Evolutionary conservation across 2,888 invertebrate species (phyloP).

Genomic region (Eucera pruinosa): DNA sequence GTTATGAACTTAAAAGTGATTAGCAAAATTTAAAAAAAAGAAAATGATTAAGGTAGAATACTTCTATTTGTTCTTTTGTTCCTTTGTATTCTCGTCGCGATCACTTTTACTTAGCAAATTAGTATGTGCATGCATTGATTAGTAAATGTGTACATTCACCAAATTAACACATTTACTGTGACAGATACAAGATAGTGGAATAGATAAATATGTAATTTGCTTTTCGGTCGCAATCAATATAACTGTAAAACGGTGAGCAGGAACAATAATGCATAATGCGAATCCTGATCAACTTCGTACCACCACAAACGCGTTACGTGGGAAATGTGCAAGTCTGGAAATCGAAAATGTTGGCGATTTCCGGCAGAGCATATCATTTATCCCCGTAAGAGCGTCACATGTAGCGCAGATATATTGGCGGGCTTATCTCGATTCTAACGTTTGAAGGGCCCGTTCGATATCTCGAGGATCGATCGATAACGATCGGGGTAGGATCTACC

Average conservation of each 20-base stretch:
- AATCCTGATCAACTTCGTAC: conserved; percentile 42
- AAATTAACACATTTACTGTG: no score
- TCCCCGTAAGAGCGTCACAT: conserved; percentile 33
- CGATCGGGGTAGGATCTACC: conserved; percentile 37
- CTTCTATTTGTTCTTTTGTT: no score
- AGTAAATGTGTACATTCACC: no score
- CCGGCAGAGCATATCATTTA: conserved; percentile 42
- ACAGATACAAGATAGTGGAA: no score
- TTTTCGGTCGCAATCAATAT: not conserved
- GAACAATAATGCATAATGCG: not conserved
- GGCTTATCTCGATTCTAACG: conserved; percentile 26
- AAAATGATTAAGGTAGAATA: no score
- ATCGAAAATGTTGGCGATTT: conserved; percentile 37
- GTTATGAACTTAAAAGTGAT: no score
- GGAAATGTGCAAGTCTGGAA: conserved; percentile 14
- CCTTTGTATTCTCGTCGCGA: no score
- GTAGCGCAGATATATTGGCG: conserved; percentile 22
- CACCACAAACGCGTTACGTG: conserved; percentile 49
- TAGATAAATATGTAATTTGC: no score
- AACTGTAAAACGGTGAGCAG: not conserved
- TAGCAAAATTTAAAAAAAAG: no score
- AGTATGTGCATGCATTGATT: no score
- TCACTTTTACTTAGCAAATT: no score
- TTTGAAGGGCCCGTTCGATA: not conserved
- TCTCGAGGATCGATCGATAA: conserved; percentile 14